Conservation (phyloP, 2,113 vertebrate species). For the Arizona elegans region DNA sequence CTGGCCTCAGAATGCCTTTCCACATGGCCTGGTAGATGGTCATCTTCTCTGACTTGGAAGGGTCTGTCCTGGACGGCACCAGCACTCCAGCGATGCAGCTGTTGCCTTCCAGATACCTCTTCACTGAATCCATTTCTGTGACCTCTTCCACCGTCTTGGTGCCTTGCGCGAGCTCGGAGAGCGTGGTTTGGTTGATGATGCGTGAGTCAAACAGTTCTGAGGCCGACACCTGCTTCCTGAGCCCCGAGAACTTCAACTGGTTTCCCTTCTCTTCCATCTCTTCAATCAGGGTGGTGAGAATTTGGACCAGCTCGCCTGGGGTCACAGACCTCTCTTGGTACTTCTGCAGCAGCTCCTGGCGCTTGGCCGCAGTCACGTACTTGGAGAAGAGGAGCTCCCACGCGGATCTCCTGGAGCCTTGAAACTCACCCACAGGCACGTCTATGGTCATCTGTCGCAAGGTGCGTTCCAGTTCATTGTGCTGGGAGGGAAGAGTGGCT, state of each 20-base stretch:
- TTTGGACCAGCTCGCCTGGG: conserved; percentile 49
- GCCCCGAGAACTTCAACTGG: conserved; percentile 77
- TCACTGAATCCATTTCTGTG: conserved; percentile 66
- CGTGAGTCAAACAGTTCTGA: conserved; percentile 51
- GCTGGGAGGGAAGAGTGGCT: not conserved
- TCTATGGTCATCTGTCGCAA: not conserved
- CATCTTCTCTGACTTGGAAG: conserved; percentile 69
- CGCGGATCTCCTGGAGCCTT: not conserved
- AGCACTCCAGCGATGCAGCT: conserved; percentile 81
- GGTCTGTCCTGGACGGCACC: conserved; percentile 71
- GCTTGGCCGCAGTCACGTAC: conserved; percentile 68
- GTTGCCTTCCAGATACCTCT: conserved; percentile 70
- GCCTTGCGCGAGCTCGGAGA: conserved; percentile 56
- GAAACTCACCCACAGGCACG: not conserved
- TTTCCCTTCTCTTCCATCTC: conserved; percentile 61
- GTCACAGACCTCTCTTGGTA: conserved; percentile 61
- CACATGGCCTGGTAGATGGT: conserved; percentile 75
- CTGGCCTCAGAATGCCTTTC: conserved; percentile 56
- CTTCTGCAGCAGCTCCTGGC: conserved; percentile 58
- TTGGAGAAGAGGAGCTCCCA: conserved; percentile 69
- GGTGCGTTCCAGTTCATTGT: not conserved
- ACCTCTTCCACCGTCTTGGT: conserved; percentile 58
- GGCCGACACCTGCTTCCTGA: conserved; percentile 73
- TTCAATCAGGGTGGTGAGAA: conserved; percentile 41
- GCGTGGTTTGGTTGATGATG: conserved; percentile 73